These are phyloP conservation scores for Chaetorhynchus papuensis DNA, from an alignment of 2,113 vertebrate species.

Conservation along the genomic window DNA sequence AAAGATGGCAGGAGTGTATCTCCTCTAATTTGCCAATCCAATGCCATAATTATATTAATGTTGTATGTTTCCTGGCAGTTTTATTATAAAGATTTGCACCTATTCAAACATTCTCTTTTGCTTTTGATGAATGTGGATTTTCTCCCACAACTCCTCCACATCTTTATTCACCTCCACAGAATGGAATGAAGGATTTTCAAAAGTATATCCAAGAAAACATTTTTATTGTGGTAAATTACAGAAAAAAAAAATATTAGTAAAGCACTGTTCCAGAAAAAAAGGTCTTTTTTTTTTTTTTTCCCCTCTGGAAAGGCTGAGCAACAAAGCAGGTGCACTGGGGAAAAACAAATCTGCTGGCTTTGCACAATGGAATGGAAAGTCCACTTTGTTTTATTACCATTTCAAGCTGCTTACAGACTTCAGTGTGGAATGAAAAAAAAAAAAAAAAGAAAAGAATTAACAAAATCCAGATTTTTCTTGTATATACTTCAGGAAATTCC, in stretches of 20 bases:
- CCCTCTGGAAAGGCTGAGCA: background rate
- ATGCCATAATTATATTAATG: background rate
- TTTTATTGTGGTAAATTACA: background rate
- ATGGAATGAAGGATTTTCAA: background rate
- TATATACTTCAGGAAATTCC: background rate
- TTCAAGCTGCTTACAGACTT: slow-evolving; percentile 22
- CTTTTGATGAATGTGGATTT: background rate
- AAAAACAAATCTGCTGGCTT: slow-evolving; percentile 49
- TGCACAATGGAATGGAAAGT: slow-evolving; percentile 9
- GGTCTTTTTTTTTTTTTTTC: rapidly evolving
- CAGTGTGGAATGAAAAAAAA: background rate
- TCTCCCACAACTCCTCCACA: background rate
- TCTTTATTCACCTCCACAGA: background rate
- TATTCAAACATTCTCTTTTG: background rate
- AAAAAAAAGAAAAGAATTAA: background rate
- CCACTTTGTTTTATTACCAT: slow-evolving; percentile 26
- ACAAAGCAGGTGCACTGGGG: slow-evolving; percentile 24
- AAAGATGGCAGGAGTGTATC: background rate
- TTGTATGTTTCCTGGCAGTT: background rate
- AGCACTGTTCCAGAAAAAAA: background rate
- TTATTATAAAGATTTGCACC: background rate
- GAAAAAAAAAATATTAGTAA: background rate
- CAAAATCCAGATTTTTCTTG: slow-evolving; percentile 4
- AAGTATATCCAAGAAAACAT: background rate
- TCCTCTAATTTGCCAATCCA: background rate